These are phyloP conservation scores for Acropternis orthonyx DNA, from an alignment of 2,797 vertebrate genomes.

Conservation along the genomic window DNA sequence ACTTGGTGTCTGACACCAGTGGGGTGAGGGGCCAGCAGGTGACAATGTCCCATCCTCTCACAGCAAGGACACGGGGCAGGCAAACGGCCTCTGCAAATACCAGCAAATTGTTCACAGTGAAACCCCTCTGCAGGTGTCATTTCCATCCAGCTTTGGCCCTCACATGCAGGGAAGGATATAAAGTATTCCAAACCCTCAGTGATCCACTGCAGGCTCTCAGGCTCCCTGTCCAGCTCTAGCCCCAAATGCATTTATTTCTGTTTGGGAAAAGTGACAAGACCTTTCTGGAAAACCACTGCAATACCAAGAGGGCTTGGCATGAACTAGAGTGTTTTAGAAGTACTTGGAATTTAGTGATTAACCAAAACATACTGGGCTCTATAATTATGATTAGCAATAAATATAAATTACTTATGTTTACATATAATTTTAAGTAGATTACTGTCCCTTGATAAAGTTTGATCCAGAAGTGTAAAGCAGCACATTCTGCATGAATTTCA, in stretches of 20 bases:
- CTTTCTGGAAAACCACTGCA: not conserved
- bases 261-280: not conserved
- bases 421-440: slow-evolving; percentile 1
- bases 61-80: not conserved
- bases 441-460: not conserved
- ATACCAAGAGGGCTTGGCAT: not conserved
- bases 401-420: slow-evolving; percentile 38
- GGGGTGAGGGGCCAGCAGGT: not conserved
- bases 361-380: slow-evolving; percentile 34
- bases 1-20: not conserved
- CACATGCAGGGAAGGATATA: not conserved
- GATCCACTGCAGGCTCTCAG: not conserved
- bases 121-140: not conserved
- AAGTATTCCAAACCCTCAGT: not conserved
- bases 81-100: not conserved
- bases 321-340: not conserved
- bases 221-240: not conserved
- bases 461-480: slow-evolving; percentile 7
- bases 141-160: not conserved
- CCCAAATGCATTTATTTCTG: not conserved
- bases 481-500: not conserved
- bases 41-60: not conserved
- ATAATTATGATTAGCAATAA: slow-evolving; percentile 58
- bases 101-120: not conserved
- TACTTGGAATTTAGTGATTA: slow-evolving; percentile 27